Base-by-base conservation (phyloP, 1,140 invertebrate genomes). In the Platyscapa corneri region DNA sequence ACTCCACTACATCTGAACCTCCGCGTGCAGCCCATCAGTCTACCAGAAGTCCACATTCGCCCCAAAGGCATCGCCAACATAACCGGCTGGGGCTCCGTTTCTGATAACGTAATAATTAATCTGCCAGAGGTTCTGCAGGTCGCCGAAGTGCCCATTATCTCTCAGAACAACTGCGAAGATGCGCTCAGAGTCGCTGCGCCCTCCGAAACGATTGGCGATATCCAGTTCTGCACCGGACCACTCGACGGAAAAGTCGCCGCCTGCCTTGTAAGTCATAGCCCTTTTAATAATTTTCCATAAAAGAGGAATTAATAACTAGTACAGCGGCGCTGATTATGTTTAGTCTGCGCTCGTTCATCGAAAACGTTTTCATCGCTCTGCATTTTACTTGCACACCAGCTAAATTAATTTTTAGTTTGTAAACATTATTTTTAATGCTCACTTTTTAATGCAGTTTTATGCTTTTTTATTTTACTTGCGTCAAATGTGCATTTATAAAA, bases 211-310 rank as follows among this genome's bases (percentile, higher is more conserved):
- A 79, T 94, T 8, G 88, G 88, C 12, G 32, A 84, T 10, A 90
- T 92, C n/a, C 95, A 96, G 84, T 89, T 96, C 34, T 96, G 95
- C 90, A 95, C 95, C 16, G 94, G 94, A 39, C 95, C 95, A 3
- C 87, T 95, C 7, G 90, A 92, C 49, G 94, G 94, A 30, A 94
- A 94, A 64, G 91, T 93, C 46, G 94, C 94, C 37, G 95, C 95
- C 20, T 96, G 95, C 90, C 94, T 91, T 84, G 91, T 92, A 87
- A 91, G 89, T 89, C 81, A n/a, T n/a, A n/a, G n/a, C n/a, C n/a
- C n/a, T n/a, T n/a, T n/a, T n/a, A n/a, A n/a, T n/a, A n/a, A n/a
- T n/a, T n/a, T n/a, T n/a, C n/a, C n/a, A n/a, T n/a, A n/a, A n/a
- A n/a, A n/a, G n/a, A n/a, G n/a, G n/a, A n/a, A n/a, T n/a, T n/a